Evolutionary conservation across 2,797 vertebrate species (phyloP), one percentile per base, ranked within the genome.

Genomic region (Sparidentex hasta): DNA sequence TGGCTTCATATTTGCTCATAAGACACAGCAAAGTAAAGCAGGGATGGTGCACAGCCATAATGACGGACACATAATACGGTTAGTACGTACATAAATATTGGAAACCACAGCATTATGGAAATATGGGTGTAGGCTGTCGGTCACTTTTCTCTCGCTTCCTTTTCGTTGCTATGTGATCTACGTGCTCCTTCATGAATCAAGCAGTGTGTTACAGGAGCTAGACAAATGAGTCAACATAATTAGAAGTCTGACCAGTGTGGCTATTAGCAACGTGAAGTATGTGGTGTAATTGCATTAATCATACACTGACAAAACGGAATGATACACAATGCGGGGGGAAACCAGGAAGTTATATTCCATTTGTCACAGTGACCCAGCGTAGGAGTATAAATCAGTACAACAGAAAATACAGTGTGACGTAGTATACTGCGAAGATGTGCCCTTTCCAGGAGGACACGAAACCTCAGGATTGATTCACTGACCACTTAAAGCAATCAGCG

Each of bases 161-260:
- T 69, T 11, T 11, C 69, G 48, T 71, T 59, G 51, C 48, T 59
- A 11, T 27, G n/a, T 71, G 58, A 86, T 81, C 61, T 64, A 44
- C 68, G 2, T 0, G 58, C 71, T 62, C 71, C 63, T 51, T 76
- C 25, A 57, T 82, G 57, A 81, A 86, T 85, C 86, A 74, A 62
- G 44, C 54, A 50, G 29, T 50, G 59, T 76, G 69, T 72, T 71
- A 59, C 65, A 20, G 18, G 72, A 85, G 67, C 71, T 47, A 72
- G 80, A 88, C 65, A 80, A 83, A 87, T 76, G 63, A 85, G 38
- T 51, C 56, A 63, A 85, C 74, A 71, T 80, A 83, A 89, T 88
- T 83, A 87, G 47, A 85, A 68, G 65, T 78, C 71, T 50, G 78
- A 76, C 70, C 47, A 46, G 48, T 73, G 55, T 14, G 75, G 74